phyloP scores from a whole-genome alignment of 2,113 vertebrate species.

The Peromyscus californicus region DNA sequence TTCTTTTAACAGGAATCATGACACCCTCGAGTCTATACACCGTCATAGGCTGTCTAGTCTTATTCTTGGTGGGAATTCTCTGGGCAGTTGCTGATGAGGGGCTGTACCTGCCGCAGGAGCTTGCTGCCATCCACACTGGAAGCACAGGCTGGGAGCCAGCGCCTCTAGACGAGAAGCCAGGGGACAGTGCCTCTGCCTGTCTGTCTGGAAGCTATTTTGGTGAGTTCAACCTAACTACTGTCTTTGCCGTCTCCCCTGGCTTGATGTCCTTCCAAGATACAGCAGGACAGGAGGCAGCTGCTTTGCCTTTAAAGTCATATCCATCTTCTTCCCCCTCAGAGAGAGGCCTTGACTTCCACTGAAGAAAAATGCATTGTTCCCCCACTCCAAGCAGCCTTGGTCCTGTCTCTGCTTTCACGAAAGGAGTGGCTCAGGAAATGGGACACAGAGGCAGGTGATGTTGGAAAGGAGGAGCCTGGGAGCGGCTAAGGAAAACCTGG shows the following conservation, averaged over 20 bases:
- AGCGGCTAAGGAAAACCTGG: too few relatives aligned
- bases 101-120: neutral
- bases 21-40: neutral
- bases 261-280: neutral
- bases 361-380: neutral
- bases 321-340: neutral
- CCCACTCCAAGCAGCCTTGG: neutral
- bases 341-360: neutral
- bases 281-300: neutral
- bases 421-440: neutral
- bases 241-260: neutral
- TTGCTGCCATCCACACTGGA: neutral
- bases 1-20: neutral
- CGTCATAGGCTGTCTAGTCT: neutral
- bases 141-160: neutral
- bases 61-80: neutral
- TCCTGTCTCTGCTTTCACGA: neutral
- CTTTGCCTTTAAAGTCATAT: neutral
- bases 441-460: neutral
- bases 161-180: neutral
- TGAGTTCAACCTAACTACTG: neutral
- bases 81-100: neutral
- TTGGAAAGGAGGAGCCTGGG: neutral
- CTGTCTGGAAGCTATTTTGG: constrained; percentile 1
- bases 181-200: neutral